phyloP scores from a whole-genome alignment of 2,113 vertebrate species.

The Tonatia bakeri region DNA sequence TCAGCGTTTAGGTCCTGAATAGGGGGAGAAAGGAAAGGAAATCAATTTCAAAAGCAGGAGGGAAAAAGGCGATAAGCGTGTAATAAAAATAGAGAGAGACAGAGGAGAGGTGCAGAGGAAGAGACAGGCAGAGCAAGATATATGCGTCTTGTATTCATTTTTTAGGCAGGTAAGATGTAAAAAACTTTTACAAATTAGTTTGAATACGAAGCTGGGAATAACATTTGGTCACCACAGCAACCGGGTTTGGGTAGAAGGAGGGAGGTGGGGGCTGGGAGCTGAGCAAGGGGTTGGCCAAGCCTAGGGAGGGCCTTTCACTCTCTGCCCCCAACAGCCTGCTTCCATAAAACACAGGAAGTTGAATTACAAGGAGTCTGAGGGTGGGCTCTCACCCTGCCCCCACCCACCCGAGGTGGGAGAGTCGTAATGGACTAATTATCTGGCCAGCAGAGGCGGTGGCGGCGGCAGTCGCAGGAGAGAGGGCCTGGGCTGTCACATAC shows the following conservation, averaged over 20 bases:
- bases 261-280: constrained; percentile 67
- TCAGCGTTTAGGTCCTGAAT: constrained; percentile 88
- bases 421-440: constrained; percentile 90
- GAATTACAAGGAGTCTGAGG: constrained; percentile 88
- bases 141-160: background rate
- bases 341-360: constrained; percentile 90
- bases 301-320: constrained; percentile 77
- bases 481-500: constrained; percentile 84
- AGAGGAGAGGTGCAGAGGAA: constrained; percentile 75
- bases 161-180: constrained; percentile 59
- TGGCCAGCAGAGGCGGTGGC: constrained; percentile 80
- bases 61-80: constrained; percentile 87
- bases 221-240: constrained; percentile 83
- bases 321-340: constrained; percentile 82
- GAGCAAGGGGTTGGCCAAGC: constrained; percentile 65
- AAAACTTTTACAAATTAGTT: constrained; percentile 75
- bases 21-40: constrained; percentile 88
- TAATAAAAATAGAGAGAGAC: constrained; percentile 85
- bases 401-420: constrained; percentile 85
- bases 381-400: constrained; percentile 84
- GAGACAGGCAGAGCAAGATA: constrained; percentile 55
- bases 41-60: constrained; percentile 91
- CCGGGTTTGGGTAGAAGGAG: constrained; percentile 69
- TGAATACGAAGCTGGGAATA: constrained; percentile 76
- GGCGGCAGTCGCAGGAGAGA: constrained; percentile 68